Base-by-base conservation (phyloP, 2,888 invertebrate genomes). In the Diloba caeruleocephala region DNA sequence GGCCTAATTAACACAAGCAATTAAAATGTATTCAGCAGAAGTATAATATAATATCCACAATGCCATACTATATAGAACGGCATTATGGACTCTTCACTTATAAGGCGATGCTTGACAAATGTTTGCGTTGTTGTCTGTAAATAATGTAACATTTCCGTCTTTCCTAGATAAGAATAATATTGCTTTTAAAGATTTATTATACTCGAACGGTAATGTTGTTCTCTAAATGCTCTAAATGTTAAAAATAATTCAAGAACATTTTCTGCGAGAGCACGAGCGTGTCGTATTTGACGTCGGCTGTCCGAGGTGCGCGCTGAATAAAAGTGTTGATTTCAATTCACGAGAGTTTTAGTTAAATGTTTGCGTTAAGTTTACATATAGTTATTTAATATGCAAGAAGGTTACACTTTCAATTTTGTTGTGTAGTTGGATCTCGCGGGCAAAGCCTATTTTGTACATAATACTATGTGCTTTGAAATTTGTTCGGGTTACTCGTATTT, bases 161-260 rank as follows among this genome's bases (percentile, higher is more conserved):
- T 1, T n/a, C 21, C 12, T 10, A 17, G 19, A 25, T 8, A 25
- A 26, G n/a, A 33, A 23, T 23, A 23, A 33, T 32, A 42, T 23
- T 21, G 13, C 1, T 5, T 37, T 33, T 31, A 6, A 3, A 38
- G 37, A 33, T 15, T 14, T 25, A 14, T 5, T 33, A 12, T 9
- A 13, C 1, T 36, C 41, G 8, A 12, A 23, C 6, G 2, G 17
- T 29, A 36, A 33, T 29, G 14, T 7, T 28, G 12, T 31, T 57
- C 42, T 17, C 29, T 29, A 26, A 50, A 50, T 6, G 10, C 15
- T 23, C 21, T 14, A 14, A n/a, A n/a, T n/a, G 28, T 56, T 38
- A 29, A 42, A 46, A 50, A 48, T 1, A 56, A 51, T 34, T 50
- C 29, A 10, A 10, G 34, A 32, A 23, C 1, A 26, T 39, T 58